Conservation (phyloP, 2,888 invertebrate species). For the Masnerella sp. region DNA sequence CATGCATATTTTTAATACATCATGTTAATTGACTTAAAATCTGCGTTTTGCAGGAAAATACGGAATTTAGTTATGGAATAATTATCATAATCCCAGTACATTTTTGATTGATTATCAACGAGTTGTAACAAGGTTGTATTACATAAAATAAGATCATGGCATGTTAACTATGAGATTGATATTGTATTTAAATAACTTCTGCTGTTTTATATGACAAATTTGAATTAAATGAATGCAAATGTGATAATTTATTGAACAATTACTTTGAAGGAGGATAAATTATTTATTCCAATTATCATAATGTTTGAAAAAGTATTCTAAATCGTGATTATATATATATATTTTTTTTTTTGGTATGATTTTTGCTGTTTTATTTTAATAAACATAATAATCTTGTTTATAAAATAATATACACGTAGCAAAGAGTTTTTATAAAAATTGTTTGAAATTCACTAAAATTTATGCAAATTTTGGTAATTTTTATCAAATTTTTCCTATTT, state of each 20-base stretch:
- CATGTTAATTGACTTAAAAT: slow-evolving; percentile 5
- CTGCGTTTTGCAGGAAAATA: slow-evolving; percentile 8
- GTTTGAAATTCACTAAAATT: too few relatives aligned
- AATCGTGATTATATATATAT: too few relatives aligned
- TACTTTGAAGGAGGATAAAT: slow-evolving; percentile 24
- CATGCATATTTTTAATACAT: not conserved
- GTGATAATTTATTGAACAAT: slow-evolving; percentile 22
- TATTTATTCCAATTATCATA: slow-evolving; percentile 1
- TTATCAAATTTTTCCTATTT: too few relatives aligned
- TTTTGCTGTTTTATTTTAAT: too few relatives aligned
- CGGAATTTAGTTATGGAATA: slow-evolving; percentile 4
- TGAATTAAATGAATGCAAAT: slow-evolving; percentile 8
- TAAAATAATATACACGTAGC: too few relatives aligned
- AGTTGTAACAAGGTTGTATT: slow-evolving; percentile 9
- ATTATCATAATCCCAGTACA: not conserved
- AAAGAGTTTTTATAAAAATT: too few relatives aligned
- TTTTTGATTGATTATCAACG: slow-evolving; percentile 6
- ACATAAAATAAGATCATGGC: slow-evolving; percentile 25
- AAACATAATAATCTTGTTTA: too few relatives aligned
- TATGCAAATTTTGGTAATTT: too few relatives aligned
- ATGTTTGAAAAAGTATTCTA: too few relatives aligned
- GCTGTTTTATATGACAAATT: slow-evolving; percentile 4
- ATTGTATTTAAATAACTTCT: slow-evolving; percentile 21
- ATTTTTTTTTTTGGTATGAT: too few relatives aligned
- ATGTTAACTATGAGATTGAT: slow-evolving; percentile 10